A percentile compares a stretch with the other conserved stretches of the same genome.
phyloP scores from a whole-genome alignment of 2,888 invertebrate species.

The Rotaria sp. region DNA sequence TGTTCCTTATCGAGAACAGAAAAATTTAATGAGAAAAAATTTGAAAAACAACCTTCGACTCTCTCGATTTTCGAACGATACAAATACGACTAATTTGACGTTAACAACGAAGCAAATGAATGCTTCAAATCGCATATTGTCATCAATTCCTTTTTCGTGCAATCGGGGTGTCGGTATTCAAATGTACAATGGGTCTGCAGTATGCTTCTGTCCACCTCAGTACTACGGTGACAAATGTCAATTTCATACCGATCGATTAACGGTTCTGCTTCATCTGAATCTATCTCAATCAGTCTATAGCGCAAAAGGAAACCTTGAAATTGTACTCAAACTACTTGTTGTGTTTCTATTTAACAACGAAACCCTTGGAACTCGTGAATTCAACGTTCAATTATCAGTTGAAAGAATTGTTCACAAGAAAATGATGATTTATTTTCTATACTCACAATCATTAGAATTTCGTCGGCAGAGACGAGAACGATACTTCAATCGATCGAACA shows the following conservation, averaged over 20 bases:
- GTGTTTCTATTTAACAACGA: background rate
- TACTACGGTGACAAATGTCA: background rate
- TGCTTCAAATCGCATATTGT: background rate
- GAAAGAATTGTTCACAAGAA: background rate
- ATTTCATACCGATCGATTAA: background rate
- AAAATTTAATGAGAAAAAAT: background rate
- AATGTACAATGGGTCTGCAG: background rate
- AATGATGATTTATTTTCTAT: background rate
- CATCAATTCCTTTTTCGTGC: background rate
- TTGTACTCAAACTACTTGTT: background rate
- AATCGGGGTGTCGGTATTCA: background rate
- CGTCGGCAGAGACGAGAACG: background rate
- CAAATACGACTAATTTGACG: background rate
- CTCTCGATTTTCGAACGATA: background rate
- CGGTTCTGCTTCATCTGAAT: background rate
- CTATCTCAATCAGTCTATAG: background rate
- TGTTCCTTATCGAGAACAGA: background rate
- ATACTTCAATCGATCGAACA: background rate
- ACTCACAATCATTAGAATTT: background rate
- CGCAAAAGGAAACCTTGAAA: background rate
- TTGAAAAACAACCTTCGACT: background rate
- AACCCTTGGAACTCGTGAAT: background rate
- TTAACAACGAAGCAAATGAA: background rate
- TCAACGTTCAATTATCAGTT: background rate
- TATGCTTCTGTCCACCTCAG: background rate